These are phyloP conservation scores for Gadus macrocephalus DNA, from an alignment of 2,113 vertebrate genomes.

Conservation along the genomic window DNA sequence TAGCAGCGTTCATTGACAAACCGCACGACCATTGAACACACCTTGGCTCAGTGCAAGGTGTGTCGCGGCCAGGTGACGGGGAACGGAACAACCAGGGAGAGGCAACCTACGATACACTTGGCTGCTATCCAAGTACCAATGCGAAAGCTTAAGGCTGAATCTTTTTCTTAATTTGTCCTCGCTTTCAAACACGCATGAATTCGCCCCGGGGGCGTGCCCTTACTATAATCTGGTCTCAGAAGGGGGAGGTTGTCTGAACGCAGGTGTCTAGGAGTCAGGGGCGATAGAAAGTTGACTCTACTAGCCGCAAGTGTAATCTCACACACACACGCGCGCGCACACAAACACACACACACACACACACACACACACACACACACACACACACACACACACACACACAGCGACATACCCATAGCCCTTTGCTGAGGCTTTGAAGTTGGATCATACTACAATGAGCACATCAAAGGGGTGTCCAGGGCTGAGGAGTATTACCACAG, in stretches of 20 bases:
- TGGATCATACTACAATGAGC: slow-evolving; percentile 60
- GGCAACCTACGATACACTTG: too few species aligned
- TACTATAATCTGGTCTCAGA: too few species aligned
- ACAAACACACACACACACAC: slow-evolving; percentile 14
- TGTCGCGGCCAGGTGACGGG: not conserved
- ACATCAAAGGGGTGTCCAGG: slow-evolving; percentile 64
- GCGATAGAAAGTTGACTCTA: slow-evolving; percentile 32
- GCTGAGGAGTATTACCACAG: slow-evolving; percentile 57
- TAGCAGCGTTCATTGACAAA: slow-evolving; percentile 32
- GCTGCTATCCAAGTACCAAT: too few species aligned
- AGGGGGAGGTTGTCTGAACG: slow-evolving; percentile 15
- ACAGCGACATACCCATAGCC: not conserved
- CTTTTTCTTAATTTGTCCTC: too few species aligned
- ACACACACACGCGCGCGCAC: not conserved
- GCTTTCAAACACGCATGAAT: too few species aligned
- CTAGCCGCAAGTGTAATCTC: slow-evolving; percentile 15
- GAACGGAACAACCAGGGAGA: too few species aligned
- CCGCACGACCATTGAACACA: slow-evolving; percentile 35
- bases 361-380: slow-evolving; percentile 8
- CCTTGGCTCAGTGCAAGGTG: slow-evolving; percentile 34
- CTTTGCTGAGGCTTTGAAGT: slow-evolving; percentile 64
- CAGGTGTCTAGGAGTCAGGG: slow-evolving; percentile 40
- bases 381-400: slow-evolving; percentile 11
- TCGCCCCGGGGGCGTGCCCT: too few species aligned
- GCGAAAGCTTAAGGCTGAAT: too few species aligned